Percentiles rank a stretch among this genome's conserved stretches.
Evolutionary conservation across 2,113 vertebrate species (phyloP).

Genomic region (Poeciliopsis turrubarensis): DNA sequence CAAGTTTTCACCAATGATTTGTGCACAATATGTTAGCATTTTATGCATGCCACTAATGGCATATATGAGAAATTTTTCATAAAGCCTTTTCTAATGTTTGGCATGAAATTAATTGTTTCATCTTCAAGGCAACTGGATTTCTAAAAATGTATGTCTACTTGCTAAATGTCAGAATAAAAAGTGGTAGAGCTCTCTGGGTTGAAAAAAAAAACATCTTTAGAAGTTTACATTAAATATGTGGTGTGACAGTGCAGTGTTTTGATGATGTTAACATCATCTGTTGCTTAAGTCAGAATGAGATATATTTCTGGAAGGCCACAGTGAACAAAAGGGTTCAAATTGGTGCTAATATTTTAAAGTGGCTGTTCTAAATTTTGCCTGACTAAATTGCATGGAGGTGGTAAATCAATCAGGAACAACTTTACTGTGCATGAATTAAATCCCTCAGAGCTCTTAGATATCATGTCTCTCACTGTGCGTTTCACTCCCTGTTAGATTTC

Average conservation of each 20-base stretch:
- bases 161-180: too few species aligned
- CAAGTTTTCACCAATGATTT: too few species aligned
- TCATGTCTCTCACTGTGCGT: background rate
- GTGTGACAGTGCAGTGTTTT: background rate
- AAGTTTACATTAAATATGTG: too few species aligned
- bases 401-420: constrained; percentile 3
- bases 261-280: background rate
- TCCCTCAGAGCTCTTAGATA: background rate
- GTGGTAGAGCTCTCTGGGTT: too few species aligned
- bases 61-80: too few species aligned
- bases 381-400: background rate
- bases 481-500: background rate
- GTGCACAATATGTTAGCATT: too few species aligned
- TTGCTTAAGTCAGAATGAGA: background rate
- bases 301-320: background rate
- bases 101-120: too few species aligned
- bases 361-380: background rate
- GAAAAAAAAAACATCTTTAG: too few species aligned
- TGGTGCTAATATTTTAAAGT: background rate
- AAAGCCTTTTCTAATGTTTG: too few species aligned
- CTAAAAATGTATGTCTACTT: too few species aligned
- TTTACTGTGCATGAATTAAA: background rate
- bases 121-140: too few species aligned
- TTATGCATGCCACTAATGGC: too few species aligned
- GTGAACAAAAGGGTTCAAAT: background rate